Conservation (phyloP, 2,797 vertebrate species). For the Poeciliopsis turneri region DNA sequence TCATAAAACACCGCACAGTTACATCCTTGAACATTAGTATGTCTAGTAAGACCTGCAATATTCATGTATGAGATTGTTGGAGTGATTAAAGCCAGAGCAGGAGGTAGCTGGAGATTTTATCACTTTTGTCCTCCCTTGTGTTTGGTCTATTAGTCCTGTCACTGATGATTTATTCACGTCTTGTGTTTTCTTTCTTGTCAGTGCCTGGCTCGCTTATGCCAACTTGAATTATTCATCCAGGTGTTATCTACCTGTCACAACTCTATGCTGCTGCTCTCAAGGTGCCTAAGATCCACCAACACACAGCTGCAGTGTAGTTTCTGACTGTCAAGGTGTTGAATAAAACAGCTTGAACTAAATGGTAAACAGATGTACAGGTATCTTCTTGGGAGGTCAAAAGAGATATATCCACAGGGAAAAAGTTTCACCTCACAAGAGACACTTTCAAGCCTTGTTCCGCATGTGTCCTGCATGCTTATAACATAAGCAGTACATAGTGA, state of each 20-base stretch:
- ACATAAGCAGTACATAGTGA: background rate
- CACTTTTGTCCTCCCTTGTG: constrained; percentile 61
- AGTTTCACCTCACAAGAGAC: background rate
- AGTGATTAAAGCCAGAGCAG: constrained; percentile 64
- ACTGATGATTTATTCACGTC: constrained; percentile 79
- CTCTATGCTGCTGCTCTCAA: constrained; percentile 51
- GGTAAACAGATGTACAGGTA: constrained; percentile 61
- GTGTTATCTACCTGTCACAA: constrained; percentile 81
- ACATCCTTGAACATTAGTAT: constrained; percentile 45
- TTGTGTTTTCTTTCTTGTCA: constrained; percentile 67
- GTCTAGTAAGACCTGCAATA: constrained; percentile 59
- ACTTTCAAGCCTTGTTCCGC: background rate
- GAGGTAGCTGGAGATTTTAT: constrained; percentile 62
- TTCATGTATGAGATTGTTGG: constrained; percentile 67
- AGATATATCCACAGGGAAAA: constrained; percentile 42
- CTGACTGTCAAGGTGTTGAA: constrained; percentile 55
- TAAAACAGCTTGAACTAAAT: constrained; percentile 70
- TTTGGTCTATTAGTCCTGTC: constrained; percentile 68
- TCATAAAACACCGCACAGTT: constrained; percentile 35
- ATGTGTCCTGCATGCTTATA: background rate
- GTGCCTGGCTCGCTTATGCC: constrained; percentile 57
- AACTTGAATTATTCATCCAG: constrained; percentile 81
- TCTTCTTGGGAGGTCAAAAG: constrained; percentile 45
- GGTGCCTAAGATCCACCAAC: constrained; percentile 32
- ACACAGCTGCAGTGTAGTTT: constrained; percentile 44